These are phyloP conservation scores for Ptychadena robeensis DNA, from an alignment of 2,797 vertebrate genomes.

Conservation along the genomic window DNA sequence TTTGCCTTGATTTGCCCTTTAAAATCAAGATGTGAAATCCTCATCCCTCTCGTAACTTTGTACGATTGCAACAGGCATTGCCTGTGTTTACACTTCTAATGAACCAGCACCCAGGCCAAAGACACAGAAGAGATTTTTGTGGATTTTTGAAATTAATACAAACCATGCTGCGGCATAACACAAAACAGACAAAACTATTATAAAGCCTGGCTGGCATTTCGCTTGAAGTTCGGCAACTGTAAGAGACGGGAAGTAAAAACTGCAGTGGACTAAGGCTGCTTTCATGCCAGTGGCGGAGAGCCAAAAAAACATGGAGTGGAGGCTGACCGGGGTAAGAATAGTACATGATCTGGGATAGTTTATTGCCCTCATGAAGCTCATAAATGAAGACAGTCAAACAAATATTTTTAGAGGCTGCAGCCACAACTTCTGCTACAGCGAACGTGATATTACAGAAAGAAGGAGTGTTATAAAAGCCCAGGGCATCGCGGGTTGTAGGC, in stretches of 20 bases:
- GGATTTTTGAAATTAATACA: slow-evolving; percentile 38
- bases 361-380: slow-evolving; percentile 33
- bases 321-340: slow-evolving; percentile 44
- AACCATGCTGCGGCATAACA: slow-evolving; percentile 40
- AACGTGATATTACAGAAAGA: slow-evolving; percentile 4
- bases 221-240: slow-evolving; percentile 40
- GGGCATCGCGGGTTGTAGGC: background rate
- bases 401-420: slow-evolving; percentile 36
- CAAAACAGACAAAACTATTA: slow-evolving; percentile 50
- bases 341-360: slow-evolving; percentile 30
- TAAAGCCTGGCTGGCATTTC: slow-evolving; percentile 32
- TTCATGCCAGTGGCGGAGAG: slow-evolving; percentile 41
- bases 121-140: slow-evolving; percentile 13
- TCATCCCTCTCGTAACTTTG: background rate
- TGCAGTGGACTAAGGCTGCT: slow-evolving; percentile 33
- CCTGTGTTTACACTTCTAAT: slow-evolving; percentile 2
- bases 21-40: background rate
- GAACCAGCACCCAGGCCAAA: slow-evolving; percentile 2
- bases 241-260: slow-evolving; percentile 47
- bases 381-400: slow-evolving; percentile 43
- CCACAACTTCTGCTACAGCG: background rate
- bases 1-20: background rate
- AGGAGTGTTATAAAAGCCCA: slow-evolving; percentile 16
- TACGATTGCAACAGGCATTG: background rate
- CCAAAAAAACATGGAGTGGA: slow-evolving; percentile 24